Base-by-base conservation (phyloP, 2,797 vertebrate genomes). In the Leuciscus waleckii region DNA sequence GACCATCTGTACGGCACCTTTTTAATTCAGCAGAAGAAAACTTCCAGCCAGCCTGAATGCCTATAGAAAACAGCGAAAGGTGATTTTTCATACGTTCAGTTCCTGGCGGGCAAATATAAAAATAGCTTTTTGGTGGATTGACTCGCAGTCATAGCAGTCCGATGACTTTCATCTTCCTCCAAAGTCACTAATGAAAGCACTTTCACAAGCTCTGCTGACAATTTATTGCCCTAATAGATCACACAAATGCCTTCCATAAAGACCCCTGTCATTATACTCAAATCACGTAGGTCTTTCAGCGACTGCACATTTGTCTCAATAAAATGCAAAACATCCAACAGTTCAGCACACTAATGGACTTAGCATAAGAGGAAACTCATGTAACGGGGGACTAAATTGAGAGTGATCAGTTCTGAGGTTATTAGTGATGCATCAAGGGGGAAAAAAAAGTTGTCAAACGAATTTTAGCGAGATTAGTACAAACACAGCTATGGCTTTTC, bases 101-200 rank as follows among this genome's bases (percentile, higher is more conserved):
- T 90, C 73, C 86, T 90, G 89, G 88, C 83, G 75, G 81, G 86
- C 83, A 82, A 84, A 88, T 85, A 82, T 87, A 84, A 92, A 93
- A 93, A 93, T 93, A 94, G 91, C 91, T 89, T 69, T 67, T 68
- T 46, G 32, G 75, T 87, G 90, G 91, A 92, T 87, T 73, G 79
- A 87, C 75, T 93, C 87, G 88, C 89, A 65, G 82, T 82, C 86
- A 68, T 89, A 73, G 79, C 84, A 76, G 86, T 86, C 86, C 80
- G 70, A 54, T 75, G 87, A 91, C 92, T 90, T 90, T 81, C 75
- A 90, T 88, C 89, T 83, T 89, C 87, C 86, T 68, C 71, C 73
- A 83, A 87, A 85, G 70, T 84, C 86, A 89, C 87, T 88, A 89
- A 89, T 70, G 79, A 86, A 87, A 89, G 87, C 73, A 87, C 73